Evolutionary conservation across 2,888 invertebrate species (phyloP).

Genomic region (Nephrotoma flavescens): DNA sequence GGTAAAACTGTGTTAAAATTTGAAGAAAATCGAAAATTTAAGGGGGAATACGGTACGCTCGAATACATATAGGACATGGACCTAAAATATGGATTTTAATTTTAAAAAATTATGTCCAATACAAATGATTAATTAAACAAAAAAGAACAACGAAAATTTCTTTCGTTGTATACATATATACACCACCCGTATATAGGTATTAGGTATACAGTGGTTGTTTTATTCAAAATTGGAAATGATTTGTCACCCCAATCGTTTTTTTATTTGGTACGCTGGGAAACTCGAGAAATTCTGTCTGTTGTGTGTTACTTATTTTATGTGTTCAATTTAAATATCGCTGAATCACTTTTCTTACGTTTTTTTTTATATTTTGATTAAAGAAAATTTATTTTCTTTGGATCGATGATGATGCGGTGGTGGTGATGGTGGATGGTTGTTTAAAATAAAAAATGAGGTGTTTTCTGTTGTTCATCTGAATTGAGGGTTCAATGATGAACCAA

Average conservation of each 20-base stretch:
- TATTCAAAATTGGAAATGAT: neutral
- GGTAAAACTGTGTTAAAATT: neutral
- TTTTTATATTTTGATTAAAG: neutral
- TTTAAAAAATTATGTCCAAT: neutral
- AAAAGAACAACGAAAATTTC: neutral
- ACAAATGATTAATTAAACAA: neutral
- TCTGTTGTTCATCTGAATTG: neutral
- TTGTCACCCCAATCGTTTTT: neutral
- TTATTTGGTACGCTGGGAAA: neutral
- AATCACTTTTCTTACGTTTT: neutral
- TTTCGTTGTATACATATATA: neutral
- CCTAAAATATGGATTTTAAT: neutral
- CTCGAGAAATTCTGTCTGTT: neutral
- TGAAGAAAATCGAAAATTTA: neutral
- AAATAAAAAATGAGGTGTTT: neutral
- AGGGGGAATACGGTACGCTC: neutral
- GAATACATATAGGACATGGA: neutral
- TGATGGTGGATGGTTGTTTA: neutral
- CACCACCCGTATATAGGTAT: neutral
- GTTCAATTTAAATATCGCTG: neutral
- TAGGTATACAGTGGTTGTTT: neutral
- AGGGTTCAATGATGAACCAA: neutral
- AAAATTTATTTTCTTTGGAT: neutral
- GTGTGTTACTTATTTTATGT: neutral
- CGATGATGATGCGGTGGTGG: neutral